Percentiles rank a stretch among this genome's conserved stretches.
These are phyloP conservation scores for Cossypha dichroa DNA, from an alignment of 2,797 vertebrate species.

Conservation along the genomic window DNA sequence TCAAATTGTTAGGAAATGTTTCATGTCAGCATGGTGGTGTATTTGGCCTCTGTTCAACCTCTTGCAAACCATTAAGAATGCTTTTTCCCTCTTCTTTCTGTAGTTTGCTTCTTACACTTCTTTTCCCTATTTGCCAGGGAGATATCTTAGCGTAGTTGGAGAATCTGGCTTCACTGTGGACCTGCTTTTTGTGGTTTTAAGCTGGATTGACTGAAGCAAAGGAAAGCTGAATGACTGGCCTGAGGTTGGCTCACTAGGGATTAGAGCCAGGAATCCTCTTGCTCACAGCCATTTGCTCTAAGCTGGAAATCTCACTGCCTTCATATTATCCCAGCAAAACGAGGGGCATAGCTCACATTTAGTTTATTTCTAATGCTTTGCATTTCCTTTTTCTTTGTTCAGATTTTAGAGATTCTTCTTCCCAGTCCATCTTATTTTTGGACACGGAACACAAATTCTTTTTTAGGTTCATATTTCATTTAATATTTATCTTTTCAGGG, in stretches of 20 bases:
- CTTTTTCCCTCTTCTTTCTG: background rate
- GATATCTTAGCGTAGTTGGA: background rate
- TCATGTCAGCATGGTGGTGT: background rate
- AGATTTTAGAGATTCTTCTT: background rate
- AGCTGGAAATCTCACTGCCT: background rate
- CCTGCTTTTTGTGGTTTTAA: slow-evolving; percentile 41
- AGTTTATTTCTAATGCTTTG: background rate
- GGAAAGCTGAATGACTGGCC: background rate
- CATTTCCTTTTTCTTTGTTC: background rate
- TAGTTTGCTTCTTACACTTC: background rate
- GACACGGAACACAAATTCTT: background rate
- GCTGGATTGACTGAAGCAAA: slow-evolving; percentile 16
- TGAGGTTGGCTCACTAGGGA: background rate
- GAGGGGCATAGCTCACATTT: background rate
- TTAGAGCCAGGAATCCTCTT: slow-evolving; percentile 18
- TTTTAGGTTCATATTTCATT: background rate
- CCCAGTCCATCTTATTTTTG: background rate
- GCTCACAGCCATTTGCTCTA: background rate
- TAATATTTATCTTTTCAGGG: background rate
- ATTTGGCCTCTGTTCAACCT: slow-evolving; percentile 24
- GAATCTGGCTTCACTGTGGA: background rate
- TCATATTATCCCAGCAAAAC: background rate
- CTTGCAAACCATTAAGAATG: background rate
- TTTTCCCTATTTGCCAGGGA: slow-evolving; percentile 7
- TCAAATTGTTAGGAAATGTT: slow-evolving; percentile 31